phyloP scores from a whole-genome alignment of 2,797 vertebrate genomes.

The Fistularia commersonii region DNA sequence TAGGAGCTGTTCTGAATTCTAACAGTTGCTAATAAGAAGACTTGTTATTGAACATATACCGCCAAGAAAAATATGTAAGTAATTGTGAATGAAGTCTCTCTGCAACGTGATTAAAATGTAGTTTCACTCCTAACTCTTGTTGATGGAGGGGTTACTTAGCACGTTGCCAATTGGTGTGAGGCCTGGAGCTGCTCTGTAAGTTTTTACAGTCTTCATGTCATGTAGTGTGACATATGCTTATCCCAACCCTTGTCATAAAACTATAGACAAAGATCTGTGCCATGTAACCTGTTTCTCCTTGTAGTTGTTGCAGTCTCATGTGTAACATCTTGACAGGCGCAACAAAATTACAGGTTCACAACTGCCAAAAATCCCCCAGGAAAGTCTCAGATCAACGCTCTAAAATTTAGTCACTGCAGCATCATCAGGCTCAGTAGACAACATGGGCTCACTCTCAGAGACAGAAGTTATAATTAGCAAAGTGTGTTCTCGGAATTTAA shows the following conservation, averaged over 20 bases:
- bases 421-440: conserved; percentile 6
- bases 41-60: too few species aligned
- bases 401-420: conserved; percentile 12
- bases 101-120: too few species aligned
- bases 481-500: conserved; percentile 16
- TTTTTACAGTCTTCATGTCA: conserved; percentile 7
- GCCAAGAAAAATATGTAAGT: too few species aligned
- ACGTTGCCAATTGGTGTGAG: too few species aligned
- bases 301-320: conserved; percentile 22
- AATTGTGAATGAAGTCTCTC: too few species aligned
- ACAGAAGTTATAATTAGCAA: conserved; percentile 30
- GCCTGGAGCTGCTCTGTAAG: too few species aligned
- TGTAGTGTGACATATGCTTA: conserved; percentile 16
- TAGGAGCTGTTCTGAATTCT: too few species aligned
- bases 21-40: too few species aligned
- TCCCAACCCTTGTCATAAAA: conserved; percentile 19
- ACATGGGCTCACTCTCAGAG: conserved; percentile 7
- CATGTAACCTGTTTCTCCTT: conserved; percentile 31
- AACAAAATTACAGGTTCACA: conserved; percentile 22
- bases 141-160: too few species aligned
- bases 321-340: conserved; percentile 20
- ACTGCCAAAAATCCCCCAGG: conserved; percentile 7
- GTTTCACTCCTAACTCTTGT: too few species aligned
- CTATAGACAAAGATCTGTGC: conserved; percentile 30
- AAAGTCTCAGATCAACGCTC: conserved; percentile 16